Evolutionary conservation across 2,113 vertebrate genomes (phyloP).

Genomic region (Aldabrachelys gigantea): DNA sequence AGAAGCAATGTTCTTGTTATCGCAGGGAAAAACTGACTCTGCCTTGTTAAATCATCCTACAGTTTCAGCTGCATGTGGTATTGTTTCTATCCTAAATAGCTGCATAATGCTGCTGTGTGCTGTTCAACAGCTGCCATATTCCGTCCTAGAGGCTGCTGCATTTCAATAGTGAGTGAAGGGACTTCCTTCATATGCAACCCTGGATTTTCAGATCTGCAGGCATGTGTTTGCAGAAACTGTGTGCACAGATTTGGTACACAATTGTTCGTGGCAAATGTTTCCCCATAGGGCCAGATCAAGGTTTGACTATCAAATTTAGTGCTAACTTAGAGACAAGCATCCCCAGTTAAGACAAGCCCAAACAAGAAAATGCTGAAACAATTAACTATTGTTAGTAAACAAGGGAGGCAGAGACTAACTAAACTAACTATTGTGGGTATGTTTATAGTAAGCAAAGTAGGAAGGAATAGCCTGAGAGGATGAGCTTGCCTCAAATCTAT

Average conservation of each 20-base stretch:
- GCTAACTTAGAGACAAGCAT: not conserved
- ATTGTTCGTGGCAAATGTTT: not conserved
- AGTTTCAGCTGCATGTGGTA: not conserved
- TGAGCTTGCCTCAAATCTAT: not conserved
- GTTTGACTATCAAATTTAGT: not conserved
- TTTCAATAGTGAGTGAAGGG: not conserved
- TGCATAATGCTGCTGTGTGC: not conserved
- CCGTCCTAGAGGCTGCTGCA: not conserved
- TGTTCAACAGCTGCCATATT: not conserved
- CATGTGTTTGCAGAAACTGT: not conserved
- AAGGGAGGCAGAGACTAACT: not conserved
- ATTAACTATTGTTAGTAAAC: not conserved
- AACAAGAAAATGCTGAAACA: not conserved
- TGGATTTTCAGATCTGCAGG: not conserved
- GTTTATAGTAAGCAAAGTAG: not conserved
- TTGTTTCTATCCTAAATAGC: not conserved
- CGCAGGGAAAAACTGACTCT: not conserved
- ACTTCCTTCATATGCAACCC: not conserved
- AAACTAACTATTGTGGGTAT: not conserved
- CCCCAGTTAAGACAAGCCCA: not conserved
- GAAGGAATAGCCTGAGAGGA: not conserved
- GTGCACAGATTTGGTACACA: not conserved
- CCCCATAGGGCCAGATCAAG: not conserved
- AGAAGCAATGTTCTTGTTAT: not conserved
- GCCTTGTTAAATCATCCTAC: not conserved